Base-by-base conservation (phyloP, 2,797 vertebrate genomes). In the Anabacerthia variegaticeps region DNA sequence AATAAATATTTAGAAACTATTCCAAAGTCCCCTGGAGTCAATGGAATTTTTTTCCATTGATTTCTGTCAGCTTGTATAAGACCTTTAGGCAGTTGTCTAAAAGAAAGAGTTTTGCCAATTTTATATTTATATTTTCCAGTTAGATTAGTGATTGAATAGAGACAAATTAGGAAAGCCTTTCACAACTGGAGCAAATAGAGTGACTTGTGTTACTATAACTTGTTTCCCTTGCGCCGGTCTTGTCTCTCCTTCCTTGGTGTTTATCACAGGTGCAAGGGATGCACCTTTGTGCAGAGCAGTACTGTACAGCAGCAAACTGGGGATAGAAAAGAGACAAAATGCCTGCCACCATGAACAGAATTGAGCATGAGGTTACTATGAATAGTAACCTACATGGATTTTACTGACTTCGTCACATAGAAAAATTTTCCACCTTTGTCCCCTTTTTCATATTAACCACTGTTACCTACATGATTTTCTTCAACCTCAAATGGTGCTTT, bases 1-100 rank as follows among this genome's bases (percentile, higher is more conserved):
- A 83, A 82, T 61, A 52, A 43, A 22, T 93, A 93, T 84, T 92
- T 90, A 86, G 88, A 86, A 88, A 95, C 59, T 72, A 67, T 58
- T 18, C 67, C 18, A 43, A 88, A 88, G 62, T 85, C 59, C 8
- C 30, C 58, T 69, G 21, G n/a, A 84, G 55, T 39, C 21, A 89
- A 46, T 46, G 51, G 59, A 88, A 88, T 73, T 56, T 49, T 49
- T 93, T 91, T 74, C 44, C 52, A 37, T 43, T 71, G 41, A 58
- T 85, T 92, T 95, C 72, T 74, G 44, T 55, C 59, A 54, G 14
- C 18, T 89, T 68, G 39, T 18, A 19, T 71, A 74, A 85, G 24
- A n/a, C 44, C 34, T 92, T 67, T 54, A 88, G 67, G 77, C 52
- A 67, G 21, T 71, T 63, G 34, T 56, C 54, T 88, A 93, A 89